Base-by-base conservation (phyloP, 2,888 invertebrate genomes). In the Tricholauxania praeusta region DNA sequence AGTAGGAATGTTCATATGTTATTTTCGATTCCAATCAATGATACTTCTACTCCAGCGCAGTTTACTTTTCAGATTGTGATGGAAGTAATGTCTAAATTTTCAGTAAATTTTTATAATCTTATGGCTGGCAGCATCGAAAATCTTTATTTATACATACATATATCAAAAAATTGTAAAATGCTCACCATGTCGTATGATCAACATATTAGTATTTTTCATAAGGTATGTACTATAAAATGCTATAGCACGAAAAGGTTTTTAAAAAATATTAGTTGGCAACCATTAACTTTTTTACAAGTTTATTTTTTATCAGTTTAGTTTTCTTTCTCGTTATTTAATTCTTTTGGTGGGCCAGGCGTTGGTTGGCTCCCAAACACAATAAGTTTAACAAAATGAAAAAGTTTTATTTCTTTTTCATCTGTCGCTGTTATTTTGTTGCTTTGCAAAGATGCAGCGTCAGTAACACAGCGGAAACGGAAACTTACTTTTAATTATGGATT, bases 401-500 rank as follows among this genome's bases (percentile, higher is more conserved):
- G 52, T 14, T 28, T 28, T 28, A 28, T 49, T 65, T 65, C n/a
- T 55, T 55, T 55, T n/a, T 12, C 19, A n/a, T 55, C 22, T 55
- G 12, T n/a, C 55, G 55, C 22, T 4, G 5, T 55, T 19, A 5
- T 22, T 55, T 55, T 55, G 12, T 55, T 14, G 5, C 22, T 55
- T 55, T 6, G 51, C 19, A 63, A 59, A 72, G 49, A 47, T 57
- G 60, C 64, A 17, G 55, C 66, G 76, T 75, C 80, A 74, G 73
- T 73, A 55, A 22, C 47, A 22, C 64, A 52, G 53, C 47, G 32
- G 47, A 57, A 74, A 59, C 49, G 57, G 65, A 62, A 83, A 83
- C 79, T 80, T 80, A 78, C 80, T 82, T 83, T 82, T 83, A 84
- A 84, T 83, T 83, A 83, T 83, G 80, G 77, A 77, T 76, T 77